A percentile compares a stretch with the other conserved stretches of the same genome.
These are phyloP conservation scores for Chloropsis cyanopogon DNA, from an alignment of 2,113 vertebrate genomes.

Conservation along the genomic window DNA sequence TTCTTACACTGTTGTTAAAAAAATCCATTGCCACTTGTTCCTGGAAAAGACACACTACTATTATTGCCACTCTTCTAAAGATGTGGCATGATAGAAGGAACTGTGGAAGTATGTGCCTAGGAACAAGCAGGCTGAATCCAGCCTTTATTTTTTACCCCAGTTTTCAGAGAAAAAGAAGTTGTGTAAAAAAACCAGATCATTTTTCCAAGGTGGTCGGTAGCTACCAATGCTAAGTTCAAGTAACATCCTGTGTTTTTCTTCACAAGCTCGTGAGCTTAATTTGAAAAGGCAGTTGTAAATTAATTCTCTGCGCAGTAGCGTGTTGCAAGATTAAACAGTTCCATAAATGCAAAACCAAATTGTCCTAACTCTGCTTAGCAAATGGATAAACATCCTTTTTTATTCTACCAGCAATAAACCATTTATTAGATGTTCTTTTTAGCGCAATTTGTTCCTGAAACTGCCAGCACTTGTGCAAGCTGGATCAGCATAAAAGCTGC, in stretches of 20 bases:
- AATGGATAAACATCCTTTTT: not conserved
- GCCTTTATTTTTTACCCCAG: not conserved
- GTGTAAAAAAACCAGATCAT: not conserved
- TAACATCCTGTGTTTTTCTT: not conserved
- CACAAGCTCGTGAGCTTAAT: not conserved
- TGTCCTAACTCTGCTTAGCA: not conserved
- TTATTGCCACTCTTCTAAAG: not conserved
- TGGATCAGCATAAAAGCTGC: not conserved
- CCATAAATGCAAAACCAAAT: constrained; percentile 5
- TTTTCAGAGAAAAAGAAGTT: not conserved
- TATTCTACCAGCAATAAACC: not conserved
- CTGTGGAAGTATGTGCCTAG: not conserved
- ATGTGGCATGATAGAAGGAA: not conserved
- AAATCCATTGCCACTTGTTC: not conserved
- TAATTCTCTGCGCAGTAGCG: not conserved
- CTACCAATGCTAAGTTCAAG: not conserved
- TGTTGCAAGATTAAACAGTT: not conserved
- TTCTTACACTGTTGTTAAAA: not conserved
- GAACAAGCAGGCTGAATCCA: not conserved
- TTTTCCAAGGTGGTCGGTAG: not conserved
- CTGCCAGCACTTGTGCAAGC: not conserved
- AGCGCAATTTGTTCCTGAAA: not conserved
- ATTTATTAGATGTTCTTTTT: not conserved
- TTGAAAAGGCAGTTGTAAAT: constrained; percentile 4
- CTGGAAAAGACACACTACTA: not conserved